phyloP scores from a whole-genome alignment of 2,888 invertebrate genomes.

The Thysanoteuthis rhombus region DNA sequence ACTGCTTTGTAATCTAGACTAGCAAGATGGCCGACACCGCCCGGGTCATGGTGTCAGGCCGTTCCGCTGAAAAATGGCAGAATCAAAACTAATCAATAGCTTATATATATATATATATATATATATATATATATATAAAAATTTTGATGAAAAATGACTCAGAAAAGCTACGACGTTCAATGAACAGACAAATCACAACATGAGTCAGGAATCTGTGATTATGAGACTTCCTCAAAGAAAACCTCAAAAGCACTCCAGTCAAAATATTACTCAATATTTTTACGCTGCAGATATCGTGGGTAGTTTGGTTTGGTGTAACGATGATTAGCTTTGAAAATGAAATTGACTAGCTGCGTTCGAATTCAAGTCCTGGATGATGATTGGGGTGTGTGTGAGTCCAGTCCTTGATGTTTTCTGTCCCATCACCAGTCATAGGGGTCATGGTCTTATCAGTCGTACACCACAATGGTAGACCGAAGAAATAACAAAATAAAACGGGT shows the following conservation, averaged over 20 bases:
- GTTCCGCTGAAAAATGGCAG: no score
- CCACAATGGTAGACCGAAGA: no score
- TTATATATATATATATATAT: conserved; percentile 1
- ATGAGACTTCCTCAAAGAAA: not conserved
- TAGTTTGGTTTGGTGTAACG: not conserved
- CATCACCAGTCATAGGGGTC: no score
- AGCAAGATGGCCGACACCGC: no score
- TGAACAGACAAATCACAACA: not conserved
- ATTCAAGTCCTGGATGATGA: not conserved
- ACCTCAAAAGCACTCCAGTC: no score
- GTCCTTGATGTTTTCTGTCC: not conserved
- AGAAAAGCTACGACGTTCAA: not conserved
- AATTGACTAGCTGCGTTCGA: not conserved
- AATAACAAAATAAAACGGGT: no score
- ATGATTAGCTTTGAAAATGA: not conserved
- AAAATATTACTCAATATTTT: no score
- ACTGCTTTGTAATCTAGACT: no score
- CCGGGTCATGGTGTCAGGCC: no score
- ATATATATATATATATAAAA: not conserved
- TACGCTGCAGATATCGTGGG: no score
- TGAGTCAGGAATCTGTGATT: not conserved
- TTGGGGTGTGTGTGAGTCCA: not conserved
- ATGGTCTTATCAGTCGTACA: no score
- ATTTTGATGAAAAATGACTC: not conserved
- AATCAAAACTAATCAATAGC: no score